Percentiles rank a stretch among this genome's conserved stretches.
Conservation (phyloP, 2,888 invertebrate species). For the Gymnoscelis rufifasciata region DNA sequence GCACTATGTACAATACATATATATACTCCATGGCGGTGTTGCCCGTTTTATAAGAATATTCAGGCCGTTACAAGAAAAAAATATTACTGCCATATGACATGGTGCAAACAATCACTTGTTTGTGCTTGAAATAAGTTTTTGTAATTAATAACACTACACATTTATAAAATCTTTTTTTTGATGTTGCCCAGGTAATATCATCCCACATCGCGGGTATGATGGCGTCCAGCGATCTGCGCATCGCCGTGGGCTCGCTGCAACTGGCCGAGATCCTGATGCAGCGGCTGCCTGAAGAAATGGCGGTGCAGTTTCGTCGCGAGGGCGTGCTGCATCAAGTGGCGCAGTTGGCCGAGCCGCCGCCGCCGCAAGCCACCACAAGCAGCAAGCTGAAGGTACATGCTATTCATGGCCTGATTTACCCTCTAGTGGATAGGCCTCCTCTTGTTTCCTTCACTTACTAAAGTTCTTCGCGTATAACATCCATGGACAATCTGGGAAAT, state of each 20-base stretch:
- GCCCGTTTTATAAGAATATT: too few species aligned
- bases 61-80: too few species aligned
- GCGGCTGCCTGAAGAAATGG: conserved; percentile 96
- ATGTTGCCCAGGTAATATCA: conserved; percentile 82
- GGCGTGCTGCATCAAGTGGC: conserved; percentile 96
- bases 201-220: conserved; percentile 99
- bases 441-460: too few species aligned
- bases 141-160: too few species aligned
- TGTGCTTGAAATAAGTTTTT: too few species aligned
- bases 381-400: conserved; percentile 60
- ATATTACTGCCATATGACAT: too few species aligned
- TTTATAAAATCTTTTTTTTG: too few species aligned
- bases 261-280: conserved; percentile 98
- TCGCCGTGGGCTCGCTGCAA: conserved; percentile 97
- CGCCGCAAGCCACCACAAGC: conserved; percentile 71
- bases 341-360: conserved; percentile 51
- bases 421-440: too few species aligned
- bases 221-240: conserved; percentile 96
- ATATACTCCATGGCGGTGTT: conserved; percentile 92
- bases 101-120: too few species aligned
- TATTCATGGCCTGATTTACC: too few species aligned
- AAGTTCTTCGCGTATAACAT: too few species aligned
- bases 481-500: too few species aligned
- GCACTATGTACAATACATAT: background rate
- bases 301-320: conserved; percentile 96